Evolutionary conservation across 1,140 invertebrate genomes (phyloP), one percentile per base, ranked within the genome.

Genomic region (Drosophila bocqueti): DNA sequence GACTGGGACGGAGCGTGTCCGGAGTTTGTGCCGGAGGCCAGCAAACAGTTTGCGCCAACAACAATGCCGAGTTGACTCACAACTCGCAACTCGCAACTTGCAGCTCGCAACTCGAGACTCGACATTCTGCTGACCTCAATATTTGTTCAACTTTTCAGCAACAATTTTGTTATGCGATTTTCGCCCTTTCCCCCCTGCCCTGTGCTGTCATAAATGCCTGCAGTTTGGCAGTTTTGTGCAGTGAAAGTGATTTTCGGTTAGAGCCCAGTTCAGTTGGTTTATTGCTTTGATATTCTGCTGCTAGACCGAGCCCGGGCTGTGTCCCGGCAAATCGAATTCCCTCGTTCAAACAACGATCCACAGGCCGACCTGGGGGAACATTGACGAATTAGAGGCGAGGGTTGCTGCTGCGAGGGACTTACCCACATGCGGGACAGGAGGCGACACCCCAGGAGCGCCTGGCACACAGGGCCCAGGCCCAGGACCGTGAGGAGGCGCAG

Each of bases 71-170:
- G 24, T 26, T 40, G 40, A 62, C 38, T 61, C 62, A 26, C 52
- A 55, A 54, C 73, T 66, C 52, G 66, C 36, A 38, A 62, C 73
- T 67, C 52, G 59, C 54, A n/a, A 62, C 73, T 67, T 58, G 66
- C 49, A n/a, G 50, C 47, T 50, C 34, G 54, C 21, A 40, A 24
- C 54, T 40, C 54, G 54, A 57, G 52, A 65, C 60, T 64, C 76
- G 78, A 83, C 86, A 87, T 81, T 84, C 76, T 73, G 80, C 84
- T 86, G 84, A 87, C 84, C 84, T 72, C 85, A 90, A 87, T 87
- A 90, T 87, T 87, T 87, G 85, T 71, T 84, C 62, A 89, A 87
- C 84, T 89, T 89, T 87, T 87, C 84, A 87, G 72, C 83, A 87
- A 90, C 84, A 89, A 87, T 90, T 87, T 84, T 76, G 77, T 83